These are phyloP conservation scores for Caenorhabditis remanei DNA, from an alignment of 1,140 invertebrate genomes.

Conservation along the genomic window DNA sequence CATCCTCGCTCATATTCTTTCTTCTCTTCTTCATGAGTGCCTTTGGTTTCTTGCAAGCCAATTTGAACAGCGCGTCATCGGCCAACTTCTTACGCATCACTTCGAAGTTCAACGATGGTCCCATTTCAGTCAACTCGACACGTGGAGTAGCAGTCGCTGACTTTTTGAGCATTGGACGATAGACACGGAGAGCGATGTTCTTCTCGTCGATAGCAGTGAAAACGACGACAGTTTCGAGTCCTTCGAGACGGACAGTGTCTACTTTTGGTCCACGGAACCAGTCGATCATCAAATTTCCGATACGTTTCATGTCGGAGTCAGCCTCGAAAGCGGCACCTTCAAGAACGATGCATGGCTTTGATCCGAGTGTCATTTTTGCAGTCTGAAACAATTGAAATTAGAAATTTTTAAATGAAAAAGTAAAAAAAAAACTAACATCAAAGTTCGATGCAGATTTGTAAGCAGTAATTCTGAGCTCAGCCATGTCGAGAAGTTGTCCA, in stretches of 20 bases:
- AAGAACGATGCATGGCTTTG: conserved; percentile 92
- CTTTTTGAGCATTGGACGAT: conserved; percentile 89
- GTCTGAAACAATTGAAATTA: conserved; percentile 78
- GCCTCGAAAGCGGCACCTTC: conserved; percentile 92
- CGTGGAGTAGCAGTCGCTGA: conserved; percentile 87
- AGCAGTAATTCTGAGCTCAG: conserved; percentile 91
- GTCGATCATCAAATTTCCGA: conserved; percentile 91
- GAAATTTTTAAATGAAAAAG: neutral
- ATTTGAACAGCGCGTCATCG: conserved; percentile 90
- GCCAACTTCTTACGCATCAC: conserved; percentile 89
- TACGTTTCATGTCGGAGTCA: conserved; percentile 84
- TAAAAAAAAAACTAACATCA: conserved; percentile 79
- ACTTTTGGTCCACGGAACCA: conserved; percentile 91
- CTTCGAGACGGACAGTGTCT: conserved; percentile 85
- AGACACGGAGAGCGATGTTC: conserved; percentile 87
- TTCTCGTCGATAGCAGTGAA: conserved; percentile 87
- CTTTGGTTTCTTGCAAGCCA: conserved; percentile 87
- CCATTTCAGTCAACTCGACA: conserved; percentile 93
- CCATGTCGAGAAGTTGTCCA: conserved; percentile 91
- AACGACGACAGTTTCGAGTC: conserved; percentile 91
- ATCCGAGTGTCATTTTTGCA: conserved; percentile 85
- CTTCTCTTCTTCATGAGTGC: conserved; percentile 87
- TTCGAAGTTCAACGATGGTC: conserved; percentile 90
- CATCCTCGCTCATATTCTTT: conserved; percentile 91
- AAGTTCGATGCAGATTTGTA: conserved; percentile 87